Conservation (phyloP, 2,888 invertebrate species). For the Noctua fimbriata region DNA sequence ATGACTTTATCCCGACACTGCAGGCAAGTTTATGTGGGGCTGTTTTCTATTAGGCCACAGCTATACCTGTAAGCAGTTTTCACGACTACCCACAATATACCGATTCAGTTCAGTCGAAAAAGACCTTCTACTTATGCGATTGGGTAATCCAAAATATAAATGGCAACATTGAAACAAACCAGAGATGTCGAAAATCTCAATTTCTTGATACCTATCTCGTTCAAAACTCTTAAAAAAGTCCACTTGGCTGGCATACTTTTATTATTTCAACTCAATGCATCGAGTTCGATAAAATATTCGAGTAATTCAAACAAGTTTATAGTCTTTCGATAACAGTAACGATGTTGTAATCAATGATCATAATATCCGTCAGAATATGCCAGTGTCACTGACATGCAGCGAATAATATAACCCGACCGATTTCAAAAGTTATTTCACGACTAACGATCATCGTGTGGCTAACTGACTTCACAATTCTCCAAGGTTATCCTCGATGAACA, state of each 20-base stretch:
- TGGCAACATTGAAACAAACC: constrained; percentile 17
- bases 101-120: background rate
- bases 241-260: constrained; percentile 11
- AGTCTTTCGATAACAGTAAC: constrained; percentile 55
- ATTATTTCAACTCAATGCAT: constrained; percentile 30
- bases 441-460: too few species aligned
- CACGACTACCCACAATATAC: background rate
- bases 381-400: constrained; percentile 71
- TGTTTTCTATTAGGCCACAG: background rate
- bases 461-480: constrained; percentile 51
- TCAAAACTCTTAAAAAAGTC: constrained; percentile 29
- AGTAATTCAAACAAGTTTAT: constrained; percentile 52
- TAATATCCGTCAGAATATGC: constrained; percentile 57
- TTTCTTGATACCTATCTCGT: constrained; percentile 12
- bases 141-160: background rate
- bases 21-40: background rate
- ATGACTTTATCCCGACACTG: background rate
- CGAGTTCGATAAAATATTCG: constrained; percentile 35
- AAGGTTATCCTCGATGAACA: constrained; percentile 72
- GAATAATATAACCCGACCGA: constrained; percentile 50
- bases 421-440: constrained; percentile 26
- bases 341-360: constrained; percentile 70
- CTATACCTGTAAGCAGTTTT: background rate
- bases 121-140: background rate
- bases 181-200: constrained; percentile 5